phyloP scores from a whole-genome alignment of 2,888 invertebrate genomes.

The Saturnia japonica region DNA sequence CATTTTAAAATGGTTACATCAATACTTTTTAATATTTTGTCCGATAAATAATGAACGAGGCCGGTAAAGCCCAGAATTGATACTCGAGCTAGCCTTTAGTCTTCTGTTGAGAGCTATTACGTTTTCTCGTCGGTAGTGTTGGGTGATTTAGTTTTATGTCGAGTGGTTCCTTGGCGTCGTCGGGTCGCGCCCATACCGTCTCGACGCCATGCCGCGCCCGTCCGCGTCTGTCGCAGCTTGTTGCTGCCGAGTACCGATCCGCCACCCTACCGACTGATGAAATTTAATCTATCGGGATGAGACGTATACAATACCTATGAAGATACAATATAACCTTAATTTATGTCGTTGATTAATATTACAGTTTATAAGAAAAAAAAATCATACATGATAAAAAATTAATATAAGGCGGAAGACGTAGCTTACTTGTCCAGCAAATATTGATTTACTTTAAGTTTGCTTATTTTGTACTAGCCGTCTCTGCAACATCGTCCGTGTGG shows the following conservation, averaged over 20 bases:
- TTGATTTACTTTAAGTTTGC: not conserved
- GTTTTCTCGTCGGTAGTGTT: slow-evolving; percentile 53
- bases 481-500: no score
- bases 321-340: slow-evolving; percentile 14
- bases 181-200: slow-evolving; percentile 65
- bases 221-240: slow-evolving; percentile 42
- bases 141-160: slow-evolving; percentile 69
- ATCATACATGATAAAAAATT: not conserved
- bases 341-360: not conserved
- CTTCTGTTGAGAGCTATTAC: slow-evolving; percentile 59
- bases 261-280: slow-evolving; percentile 39
- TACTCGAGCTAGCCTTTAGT: slow-evolving; percentile 49
- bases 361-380: not conserved
- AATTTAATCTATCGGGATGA: slow-evolving; percentile 36
- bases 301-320: slow-evolving; percentile 23
- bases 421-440: not conserved
- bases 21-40: slow-evolving; percentile 12
- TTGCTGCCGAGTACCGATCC: slow-evolving; percentile 47
- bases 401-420: not conserved
- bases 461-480: not conserved
- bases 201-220: slow-evolving; percentile 40
- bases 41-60: slow-evolving; percentile 24
- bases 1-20: not conserved
- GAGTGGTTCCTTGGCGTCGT: slow-evolving; percentile 71
- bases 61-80: slow-evolving; percentile 44